Evolutionary conservation across 2,797 vertebrate genomes (phyloP).

Genomic region (Amblyopsis hoosieri): DNA sequence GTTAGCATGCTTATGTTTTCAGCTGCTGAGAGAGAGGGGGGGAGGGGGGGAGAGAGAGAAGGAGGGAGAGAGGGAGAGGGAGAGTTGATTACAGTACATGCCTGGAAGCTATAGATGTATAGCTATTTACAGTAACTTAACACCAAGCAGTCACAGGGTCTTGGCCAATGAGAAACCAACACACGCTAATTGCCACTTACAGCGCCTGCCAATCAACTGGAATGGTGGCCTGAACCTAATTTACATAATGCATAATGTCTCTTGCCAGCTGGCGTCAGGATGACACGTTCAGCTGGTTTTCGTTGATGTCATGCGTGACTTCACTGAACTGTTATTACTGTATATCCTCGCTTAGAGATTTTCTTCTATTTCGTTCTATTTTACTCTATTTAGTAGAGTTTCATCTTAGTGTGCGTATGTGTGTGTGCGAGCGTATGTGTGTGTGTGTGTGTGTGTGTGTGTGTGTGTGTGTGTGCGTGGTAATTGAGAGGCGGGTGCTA

Average conservation of each 20-base stretch:
- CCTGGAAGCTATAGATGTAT: slow-evolving; percentile 35
- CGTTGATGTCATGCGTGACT: slow-evolving; percentile 46
- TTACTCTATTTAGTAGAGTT: slow-evolving; percentile 19
- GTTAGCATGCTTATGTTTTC: neutral
- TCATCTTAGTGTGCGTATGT: slow-evolving; percentile 15
- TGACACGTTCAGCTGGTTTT: slow-evolving; percentile 27
- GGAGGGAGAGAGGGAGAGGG: slow-evolving; percentile 22
- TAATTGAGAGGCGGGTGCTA: slow-evolving; percentile 53
- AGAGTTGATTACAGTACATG: slow-evolving; percentile 33
- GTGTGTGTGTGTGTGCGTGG: slow-evolving; percentile 33
- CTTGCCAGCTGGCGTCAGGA: slow-evolving; percentile 14
- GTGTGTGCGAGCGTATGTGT: slow-evolving; percentile 19
- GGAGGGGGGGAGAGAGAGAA: neutral
- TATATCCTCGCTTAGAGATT: slow-evolving; percentile 27
- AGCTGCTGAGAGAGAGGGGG: neutral
- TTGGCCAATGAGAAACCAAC: slow-evolving; percentile 58
- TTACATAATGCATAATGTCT: slow-evolving; percentile 63
- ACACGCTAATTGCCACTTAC: slow-evolving; percentile 65
- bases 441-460: slow-evolving; percentile 26
- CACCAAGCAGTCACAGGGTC: slow-evolving; percentile 46
- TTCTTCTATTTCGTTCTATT: neutral
- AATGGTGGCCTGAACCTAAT: slow-evolving; percentile 46
- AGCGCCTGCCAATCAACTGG: slow-evolving; percentile 58
- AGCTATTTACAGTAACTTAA: slow-evolving; percentile 48
- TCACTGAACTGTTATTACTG: slow-evolving; percentile 30